Evolutionary conservation across 2,888 invertebrate genomes (phyloP).

Genomic region (Nematopogon swammerdamellus): DNA sequence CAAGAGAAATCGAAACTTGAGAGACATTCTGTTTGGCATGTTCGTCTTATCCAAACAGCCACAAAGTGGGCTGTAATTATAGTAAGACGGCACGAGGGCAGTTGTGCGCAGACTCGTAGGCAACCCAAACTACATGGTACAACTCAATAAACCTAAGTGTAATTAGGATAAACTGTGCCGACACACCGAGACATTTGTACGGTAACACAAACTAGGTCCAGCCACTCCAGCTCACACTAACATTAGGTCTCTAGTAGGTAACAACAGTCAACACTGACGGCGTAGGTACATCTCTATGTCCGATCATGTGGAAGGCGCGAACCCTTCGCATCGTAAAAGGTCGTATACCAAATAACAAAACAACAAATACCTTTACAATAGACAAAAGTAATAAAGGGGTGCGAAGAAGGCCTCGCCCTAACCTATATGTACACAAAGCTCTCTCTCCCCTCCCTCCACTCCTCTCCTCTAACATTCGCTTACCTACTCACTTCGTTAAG

Average conservation of each 20-base stretch:
- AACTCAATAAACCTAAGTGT: not conserved
- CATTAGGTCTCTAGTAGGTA: not conserved
- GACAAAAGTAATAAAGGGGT: not conserved
- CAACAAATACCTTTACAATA: not conserved
- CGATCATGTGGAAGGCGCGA: not conserved
- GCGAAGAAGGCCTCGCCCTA: not conserved
- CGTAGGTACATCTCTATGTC: not conserved
- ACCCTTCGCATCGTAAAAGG: not conserved
- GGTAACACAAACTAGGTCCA: not conserved
- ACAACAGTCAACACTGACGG: not conserved
- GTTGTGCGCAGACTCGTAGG: not conserved
- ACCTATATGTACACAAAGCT: not conserved
- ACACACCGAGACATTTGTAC: not conserved
- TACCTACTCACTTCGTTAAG: not conserved
- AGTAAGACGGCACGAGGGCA: no score
- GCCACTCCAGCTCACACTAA: not conserved
- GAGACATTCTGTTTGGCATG: no score
- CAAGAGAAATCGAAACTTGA: no score
- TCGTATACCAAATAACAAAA: not conserved
- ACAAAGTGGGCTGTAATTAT: no score
- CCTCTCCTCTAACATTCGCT: not conserved
- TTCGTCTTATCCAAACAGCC: no score
- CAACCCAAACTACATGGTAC: not conserved
- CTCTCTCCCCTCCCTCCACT: not conserved
- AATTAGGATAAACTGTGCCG: not conserved